phyloP scores from a whole-genome alignment of 2,113 vertebrate species.

The Holacanthus passer region DNA sequence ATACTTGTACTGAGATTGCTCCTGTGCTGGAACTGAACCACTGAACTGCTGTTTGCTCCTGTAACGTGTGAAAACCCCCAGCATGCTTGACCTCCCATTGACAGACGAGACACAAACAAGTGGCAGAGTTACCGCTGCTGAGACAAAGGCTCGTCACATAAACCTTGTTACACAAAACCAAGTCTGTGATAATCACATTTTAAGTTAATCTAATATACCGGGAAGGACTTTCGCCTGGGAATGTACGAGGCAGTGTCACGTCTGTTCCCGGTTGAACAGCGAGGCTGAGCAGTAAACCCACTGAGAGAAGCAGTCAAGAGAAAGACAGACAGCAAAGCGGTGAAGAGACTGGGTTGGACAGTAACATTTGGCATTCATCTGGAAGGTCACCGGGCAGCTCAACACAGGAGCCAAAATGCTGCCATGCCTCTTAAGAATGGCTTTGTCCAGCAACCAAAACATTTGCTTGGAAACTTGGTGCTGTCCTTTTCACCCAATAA shows the following conservation, averaged over 20 bases:
- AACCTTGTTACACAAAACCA: conserved; percentile 42
- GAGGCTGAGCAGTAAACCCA: not conserved
- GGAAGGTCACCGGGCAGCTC: conserved; percentile 62
- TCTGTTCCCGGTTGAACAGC: conserved; percentile 15
- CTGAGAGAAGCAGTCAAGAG: not conserved
- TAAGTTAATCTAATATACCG: conserved; percentile 57
- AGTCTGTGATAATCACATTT: conserved; percentile 45
- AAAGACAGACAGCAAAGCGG: no score
- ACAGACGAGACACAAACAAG: conserved; percentile 65
- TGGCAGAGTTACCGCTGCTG: conserved; percentile 39
- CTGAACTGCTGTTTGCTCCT: conserved; percentile 55
- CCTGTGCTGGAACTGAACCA: conserved; percentile 56
- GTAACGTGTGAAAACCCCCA: conserved; percentile 54
- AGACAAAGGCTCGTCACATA: conserved; percentile 66
- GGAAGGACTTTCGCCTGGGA: conserved; percentile 44
- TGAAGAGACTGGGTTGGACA: no score
- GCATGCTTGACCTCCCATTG: conserved; percentile 63
- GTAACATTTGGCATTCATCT: conserved; percentile 65
- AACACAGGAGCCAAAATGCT: conserved; percentile 62
- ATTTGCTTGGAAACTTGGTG: conserved; percentile 45
- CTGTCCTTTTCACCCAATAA: conserved; percentile 15
- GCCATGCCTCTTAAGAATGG: conserved; percentile 52
- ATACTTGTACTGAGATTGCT: conserved; percentile 55
- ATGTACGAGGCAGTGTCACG: not conserved
- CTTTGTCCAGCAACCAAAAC: conserved; percentile 55